Evolutionary conservation across 2,797 vertebrate genomes (phyloP), one percentile per base, ranked within the genome.

Genomic region (Neosilurus hyrtlii): DNA sequence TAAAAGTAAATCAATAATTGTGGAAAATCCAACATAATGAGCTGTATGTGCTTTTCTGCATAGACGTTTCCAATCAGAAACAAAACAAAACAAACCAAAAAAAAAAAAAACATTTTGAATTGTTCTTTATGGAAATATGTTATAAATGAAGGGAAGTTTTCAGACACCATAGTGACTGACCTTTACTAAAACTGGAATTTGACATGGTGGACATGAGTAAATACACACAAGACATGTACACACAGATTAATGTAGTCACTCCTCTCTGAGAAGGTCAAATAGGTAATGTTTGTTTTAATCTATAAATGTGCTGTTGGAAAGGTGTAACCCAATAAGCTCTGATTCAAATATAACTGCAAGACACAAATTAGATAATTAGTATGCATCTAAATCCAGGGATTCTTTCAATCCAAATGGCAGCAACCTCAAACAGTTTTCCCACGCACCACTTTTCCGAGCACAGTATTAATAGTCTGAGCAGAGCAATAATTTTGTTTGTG

Each of bases 141-240:
- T 12, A 51, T 54, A 9, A 52, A 52, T 52, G 70, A 73, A 54
- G 71, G 62, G 12, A 35, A 67, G 16, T 80, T 73, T 77, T 66
- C 57, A 72, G 75, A 14, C 66, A 65, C 57, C 68, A 52, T n/a
- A 51, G 71, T 80, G 78, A 80, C 78, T 80, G 83, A 80, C 78
- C 78, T 84, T 84, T 74, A 52, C 9, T 80, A 59, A 74, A 75
- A 79, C 66, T 35, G 63, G 67, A 56, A 80, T 80, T 80, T 66
- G 65, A 73, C 61, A 84, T 65, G 52, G 61, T 14, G 10, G 37
- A 75, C 73, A 68, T 30, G 73, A 73, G n/a, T 51, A 75, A 67
- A 81, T 22, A 56, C 80, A 57, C 59, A 79, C 62, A 86, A 2
- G 49, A 37, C 24, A 79, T 59, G 81, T 70, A 24, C 56, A 51